phyloP scores from a whole-genome alignment of 2,113 vertebrate genomes.

The Equus przewalskii region DNA sequence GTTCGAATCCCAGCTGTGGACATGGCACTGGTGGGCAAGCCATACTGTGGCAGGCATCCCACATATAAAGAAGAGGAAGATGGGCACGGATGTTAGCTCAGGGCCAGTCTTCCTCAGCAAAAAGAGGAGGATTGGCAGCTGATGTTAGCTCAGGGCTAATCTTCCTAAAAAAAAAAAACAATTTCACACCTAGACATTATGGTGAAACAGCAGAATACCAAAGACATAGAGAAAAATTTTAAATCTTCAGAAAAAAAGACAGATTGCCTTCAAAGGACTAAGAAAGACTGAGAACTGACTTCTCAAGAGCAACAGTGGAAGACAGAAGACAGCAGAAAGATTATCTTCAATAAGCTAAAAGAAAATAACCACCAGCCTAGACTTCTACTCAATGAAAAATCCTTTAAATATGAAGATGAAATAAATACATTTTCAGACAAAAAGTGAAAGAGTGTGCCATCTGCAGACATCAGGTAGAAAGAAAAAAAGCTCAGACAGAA shows the following conservation, averaged over 20 bases:
- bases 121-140: too few species aligned
- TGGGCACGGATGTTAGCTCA: too few species aligned
- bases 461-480: neutral
- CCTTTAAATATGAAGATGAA: neutral
- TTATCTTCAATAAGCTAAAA: neutral
- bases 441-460: neutral
- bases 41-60: too few species aligned
- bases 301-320: neutral
- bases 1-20: too few species aligned
- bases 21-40: too few species aligned
- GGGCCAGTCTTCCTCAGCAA: too few species aligned
- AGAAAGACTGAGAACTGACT: neutral
- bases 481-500: neutral
- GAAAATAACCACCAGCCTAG: neutral
- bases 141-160: too few species aligned
- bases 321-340: neutral
- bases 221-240: neutral
- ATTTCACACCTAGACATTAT: neutral
- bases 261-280: neutral
- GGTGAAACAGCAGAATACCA: neutral
- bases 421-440: constrained; percentile 13
- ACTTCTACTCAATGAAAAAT: neutral
- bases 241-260: neutral
- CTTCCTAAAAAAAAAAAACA: too few species aligned
- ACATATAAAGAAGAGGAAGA: too few species aligned